A percentile compares a stretch with the other conserved stretches of the same genome.
These are phyloP conservation scores for Amiota mariae DNA, from an alignment of 2,888 invertebrate genomes.

Conservation along the genomic window DNA sequence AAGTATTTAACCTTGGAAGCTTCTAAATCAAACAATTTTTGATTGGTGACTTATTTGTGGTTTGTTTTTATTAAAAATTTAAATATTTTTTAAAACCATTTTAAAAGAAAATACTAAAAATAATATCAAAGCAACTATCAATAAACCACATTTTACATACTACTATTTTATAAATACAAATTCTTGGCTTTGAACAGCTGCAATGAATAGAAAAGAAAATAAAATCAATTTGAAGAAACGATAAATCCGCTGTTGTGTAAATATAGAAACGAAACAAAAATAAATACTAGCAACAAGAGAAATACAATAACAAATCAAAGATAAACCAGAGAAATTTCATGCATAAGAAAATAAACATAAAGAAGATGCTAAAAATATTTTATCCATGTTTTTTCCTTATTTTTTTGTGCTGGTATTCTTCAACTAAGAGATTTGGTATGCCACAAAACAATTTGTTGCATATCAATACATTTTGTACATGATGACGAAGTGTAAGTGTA, in stretches of 20 bases:
- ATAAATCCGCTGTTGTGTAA: background rate
- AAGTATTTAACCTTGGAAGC: too few relatives aligned
- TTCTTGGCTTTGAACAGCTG: background rate
- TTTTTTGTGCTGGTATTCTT: background rate
- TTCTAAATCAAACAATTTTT: too few relatives aligned
- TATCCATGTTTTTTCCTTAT: background rate
- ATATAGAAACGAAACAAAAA: background rate
- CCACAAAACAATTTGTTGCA: conserved; percentile 1
- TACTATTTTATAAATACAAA: too few relatives aligned
- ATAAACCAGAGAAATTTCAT: background rate
- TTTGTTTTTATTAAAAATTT: too few relatives aligned
- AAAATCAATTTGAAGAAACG: background rate
- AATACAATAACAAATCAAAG: background rate
- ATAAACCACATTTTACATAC: background rate
- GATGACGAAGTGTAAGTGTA: background rate
- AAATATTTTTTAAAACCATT: too few relatives aligned
- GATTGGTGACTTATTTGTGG: too few relatives aligned
- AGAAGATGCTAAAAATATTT: background rate
- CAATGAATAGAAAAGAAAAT: background rate
- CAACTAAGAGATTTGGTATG: background rate
- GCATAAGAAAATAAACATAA: background rate
- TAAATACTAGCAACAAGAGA: background rate
- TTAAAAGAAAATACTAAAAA: too few relatives aligned
- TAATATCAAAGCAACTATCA: too few relatives aligned
- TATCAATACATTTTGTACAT: background rate